These are phyloP conservation scores for Enchytraeus crypticus DNA, from an alignment of 2,888 invertebrate genomes.

Conservation along the genomic window DNA sequence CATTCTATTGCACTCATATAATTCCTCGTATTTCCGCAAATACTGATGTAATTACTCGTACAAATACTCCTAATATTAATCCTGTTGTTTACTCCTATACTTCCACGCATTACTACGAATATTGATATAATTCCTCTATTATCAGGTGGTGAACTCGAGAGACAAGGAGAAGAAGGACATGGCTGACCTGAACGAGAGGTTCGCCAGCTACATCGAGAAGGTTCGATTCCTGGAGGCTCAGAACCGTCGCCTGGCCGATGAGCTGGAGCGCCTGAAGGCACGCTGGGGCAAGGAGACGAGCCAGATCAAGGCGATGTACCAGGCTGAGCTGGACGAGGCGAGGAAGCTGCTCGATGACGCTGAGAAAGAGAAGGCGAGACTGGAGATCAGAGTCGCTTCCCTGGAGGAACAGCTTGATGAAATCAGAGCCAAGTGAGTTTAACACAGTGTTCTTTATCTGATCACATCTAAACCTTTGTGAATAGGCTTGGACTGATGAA, in stretches of 20 bases:
- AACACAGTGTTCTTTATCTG: too few species aligned
- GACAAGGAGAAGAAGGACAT: slow-evolving; percentile 53
- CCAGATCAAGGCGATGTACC: slow-evolving; percentile 48
- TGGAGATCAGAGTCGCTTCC: slow-evolving; percentile 49
- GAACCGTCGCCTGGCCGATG: slow-evolving; percentile 46
- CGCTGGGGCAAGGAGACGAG: slow-evolving; percentile 34
- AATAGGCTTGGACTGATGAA: too few species aligned
- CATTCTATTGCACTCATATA: too few species aligned
- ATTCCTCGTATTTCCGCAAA: too few species aligned
- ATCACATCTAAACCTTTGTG: too few species aligned
- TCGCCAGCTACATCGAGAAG: slow-evolving; percentile 53
- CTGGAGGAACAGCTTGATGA: slow-evolving; percentile 49
- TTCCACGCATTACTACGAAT: too few species aligned
- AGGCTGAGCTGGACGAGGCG: slow-evolving; percentile 50
- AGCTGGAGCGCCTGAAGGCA: slow-evolving; percentile 40
- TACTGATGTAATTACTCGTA: too few species aligned
- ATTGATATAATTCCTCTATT: too few species aligned
- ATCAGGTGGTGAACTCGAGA: slow-evolving; percentile 46
- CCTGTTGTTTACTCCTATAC: too few species aligned
- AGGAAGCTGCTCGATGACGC: slow-evolving; percentile 51
- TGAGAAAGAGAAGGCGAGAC: slow-evolving; percentile 49
- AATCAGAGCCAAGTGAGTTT: slow-evolving; percentile 28
- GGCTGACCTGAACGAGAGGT: slow-evolving; percentile 52
- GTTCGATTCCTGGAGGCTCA: slow-evolving; percentile 49
- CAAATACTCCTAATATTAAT: too few species aligned